A percentile compares a stretch with the other conserved stretches of the same genome.
Evolutionary conservation across 2,113 vertebrate species (phyloP).

Genomic region (Platichthys stellatus): DNA sequence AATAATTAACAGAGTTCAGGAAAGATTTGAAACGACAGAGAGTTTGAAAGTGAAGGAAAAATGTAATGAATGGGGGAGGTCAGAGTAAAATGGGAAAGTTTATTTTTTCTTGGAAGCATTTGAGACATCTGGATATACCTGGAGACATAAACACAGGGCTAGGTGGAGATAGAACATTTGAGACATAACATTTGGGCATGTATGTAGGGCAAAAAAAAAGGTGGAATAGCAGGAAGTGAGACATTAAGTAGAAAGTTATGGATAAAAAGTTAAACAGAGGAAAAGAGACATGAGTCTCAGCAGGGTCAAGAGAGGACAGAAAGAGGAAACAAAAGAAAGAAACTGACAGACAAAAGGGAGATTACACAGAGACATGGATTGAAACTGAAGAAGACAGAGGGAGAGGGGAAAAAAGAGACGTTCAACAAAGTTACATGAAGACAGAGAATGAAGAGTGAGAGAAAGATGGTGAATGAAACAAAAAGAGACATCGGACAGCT

Average conservation of each 20-base stretch:
- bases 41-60: no score
- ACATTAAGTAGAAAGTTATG: conserved; percentile 20
- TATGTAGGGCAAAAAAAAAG: not conserved
- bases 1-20: not conserved
- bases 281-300: conserved; percentile 25
- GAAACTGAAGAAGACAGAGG: conserved; percentile 56
- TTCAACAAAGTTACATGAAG: conserved; percentile 68
- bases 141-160: not conserved
- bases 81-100: no score
- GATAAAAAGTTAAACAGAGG: conserved; percentile 28
- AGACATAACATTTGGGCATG: not conserved
- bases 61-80: not conserved
- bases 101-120: no score
- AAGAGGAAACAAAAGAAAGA: conserved; percentile 54
- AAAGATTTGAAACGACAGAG: conserved; percentile 1
- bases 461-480: conserved; percentile 68
- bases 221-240: not conserved
- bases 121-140: not conserved
- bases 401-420: conserved; percentile 38
- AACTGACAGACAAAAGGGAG: conserved; percentile 62
- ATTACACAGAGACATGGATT: conserved; percentile 66
- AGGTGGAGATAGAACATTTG: not conserved
- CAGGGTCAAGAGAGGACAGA: conserved; percentile 55
- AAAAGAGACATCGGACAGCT: conserved; percentile 64
- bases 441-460: conserved; percentile 59